Evolutionary conservation across 2,888 invertebrate genomes (phyloP).

Genomic region (Actias luna): DNA sequence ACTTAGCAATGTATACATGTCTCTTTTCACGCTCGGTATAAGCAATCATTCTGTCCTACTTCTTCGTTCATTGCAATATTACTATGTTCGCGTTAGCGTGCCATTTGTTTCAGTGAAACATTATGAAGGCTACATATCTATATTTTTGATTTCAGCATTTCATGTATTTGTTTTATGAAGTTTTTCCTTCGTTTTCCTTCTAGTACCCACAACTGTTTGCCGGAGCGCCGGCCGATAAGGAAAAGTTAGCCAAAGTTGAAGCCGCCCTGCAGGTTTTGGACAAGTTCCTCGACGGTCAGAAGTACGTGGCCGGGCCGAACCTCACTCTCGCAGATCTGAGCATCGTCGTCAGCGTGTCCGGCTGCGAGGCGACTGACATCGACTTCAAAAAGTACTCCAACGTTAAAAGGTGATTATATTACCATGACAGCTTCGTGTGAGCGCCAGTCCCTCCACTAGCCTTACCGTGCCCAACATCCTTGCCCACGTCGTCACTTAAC

Average conservation of each 20-base stretch:
- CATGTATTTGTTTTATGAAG: background rate
- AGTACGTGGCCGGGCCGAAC: conserved; percentile 86
- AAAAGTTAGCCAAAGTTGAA: conserved; percentile 85
- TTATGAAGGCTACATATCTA: too few species aligned
- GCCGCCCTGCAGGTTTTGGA: conserved; percentile 86
- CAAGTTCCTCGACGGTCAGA: conserved; percentile 86
- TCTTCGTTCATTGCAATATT: too few species aligned
- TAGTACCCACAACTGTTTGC: conserved; percentile 84
- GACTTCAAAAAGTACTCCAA: conserved; percentile 87
- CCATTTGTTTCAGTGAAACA: too few species aligned
- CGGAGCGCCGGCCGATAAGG: conserved; percentile 84
- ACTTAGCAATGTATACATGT: too few species aligned
- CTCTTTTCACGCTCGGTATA: too few species aligned
- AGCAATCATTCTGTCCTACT: too few species aligned
- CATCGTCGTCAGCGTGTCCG: conserved; percentile 85
- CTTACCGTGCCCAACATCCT: too few species aligned
- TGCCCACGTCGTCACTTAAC: too few species aligned
- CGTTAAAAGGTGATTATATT: conserved; percentile 69
- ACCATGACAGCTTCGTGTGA: too few species aligned
- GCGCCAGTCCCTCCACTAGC: too few species aligned
- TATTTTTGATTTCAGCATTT: too few species aligned
- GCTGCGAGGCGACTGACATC: conserved; percentile 84
- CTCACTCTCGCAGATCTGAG: conserved; percentile 90
- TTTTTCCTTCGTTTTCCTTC: background rate
- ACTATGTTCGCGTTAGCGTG: too few species aligned